A percentile compares a stretch with the other conserved stretches of the same genome.
phyloP scores from a whole-genome alignment of 1,140 invertebrate species.

The Hirudo medicinalis region DNA sequence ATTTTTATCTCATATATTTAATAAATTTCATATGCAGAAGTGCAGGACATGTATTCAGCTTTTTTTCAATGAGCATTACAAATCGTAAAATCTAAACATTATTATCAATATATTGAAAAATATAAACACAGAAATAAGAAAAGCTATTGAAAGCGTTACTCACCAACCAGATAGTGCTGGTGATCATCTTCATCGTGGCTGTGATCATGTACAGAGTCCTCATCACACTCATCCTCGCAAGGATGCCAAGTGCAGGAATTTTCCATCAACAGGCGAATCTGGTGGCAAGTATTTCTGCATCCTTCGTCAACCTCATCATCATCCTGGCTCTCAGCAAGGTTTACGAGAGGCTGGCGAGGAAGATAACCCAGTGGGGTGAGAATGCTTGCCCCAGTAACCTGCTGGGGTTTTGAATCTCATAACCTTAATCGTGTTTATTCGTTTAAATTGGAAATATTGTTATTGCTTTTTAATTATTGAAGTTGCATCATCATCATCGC shows the following conservation, averaged over 20 bases:
- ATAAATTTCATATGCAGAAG: too few species aligned
- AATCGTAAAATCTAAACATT: too few species aligned
- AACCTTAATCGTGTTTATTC: too few species aligned
- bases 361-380: slow-evolving; percentile 73
- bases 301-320: slow-evolving; percentile 57
- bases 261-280: slow-evolving; percentile 49
- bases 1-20: too few species aligned
- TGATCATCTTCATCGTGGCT: slow-evolving; percentile 59
- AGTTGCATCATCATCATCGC: not conserved
- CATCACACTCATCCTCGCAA: slow-evolving; percentile 50
- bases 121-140: too few species aligned
- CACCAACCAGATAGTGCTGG: slow-evolving; percentile 50
- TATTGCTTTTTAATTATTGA: not conserved
- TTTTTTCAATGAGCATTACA: too few species aligned
- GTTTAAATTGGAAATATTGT: too few species aligned
- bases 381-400: not conserved
- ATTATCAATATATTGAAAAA: too few species aligned
- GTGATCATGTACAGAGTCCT: slow-evolving; percentile 62
- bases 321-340: slow-evolving; percentile 55
- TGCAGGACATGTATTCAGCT: too few species aligned
- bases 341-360: slow-evolving; percentile 74
- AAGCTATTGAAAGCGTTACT: too few species aligned
- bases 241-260: slow-evolving; percentile 39
- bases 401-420: not conserved
- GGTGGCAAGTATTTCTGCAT: slow-evolving; percentile 56